These are phyloP conservation scores for Ctenicera cuprea DNA, from an alignment of 2,888 invertebrate species.

Conservation along the genomic window DNA sequence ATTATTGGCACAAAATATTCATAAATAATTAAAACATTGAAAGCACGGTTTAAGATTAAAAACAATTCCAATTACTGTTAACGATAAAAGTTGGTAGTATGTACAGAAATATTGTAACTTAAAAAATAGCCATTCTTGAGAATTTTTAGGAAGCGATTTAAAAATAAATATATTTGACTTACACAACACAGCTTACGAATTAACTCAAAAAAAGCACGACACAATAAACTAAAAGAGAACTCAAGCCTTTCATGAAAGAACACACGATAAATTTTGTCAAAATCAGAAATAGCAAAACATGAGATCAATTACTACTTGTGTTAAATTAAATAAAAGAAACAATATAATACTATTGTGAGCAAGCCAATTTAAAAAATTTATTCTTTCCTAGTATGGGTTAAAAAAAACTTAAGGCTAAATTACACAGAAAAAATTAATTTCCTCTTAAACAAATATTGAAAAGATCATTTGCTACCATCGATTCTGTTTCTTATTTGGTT, in stretches of 20 bases:
- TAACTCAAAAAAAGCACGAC: not conserved
- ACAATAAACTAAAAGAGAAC: conserved; percentile 9
- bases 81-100: no score
- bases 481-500: conserved; percentile 13
- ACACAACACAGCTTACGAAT: not conserved
- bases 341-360: not conserved
- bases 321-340: conserved; percentile 2
- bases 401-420: not conserved
- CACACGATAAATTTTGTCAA: not conserved
- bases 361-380: no score
- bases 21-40: conserved; percentile 30
- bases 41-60: conserved; percentile 6
- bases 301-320: conserved; percentile 17
- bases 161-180: conserved; percentile 11
- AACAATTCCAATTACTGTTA: not conserved
- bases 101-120: no score
- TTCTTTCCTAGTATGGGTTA: no score
- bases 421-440: not conserved
- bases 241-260: not conserved
- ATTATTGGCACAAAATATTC: conserved; percentile 7
- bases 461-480: conserved; percentile 11
- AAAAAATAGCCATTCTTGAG: no score
- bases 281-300: conserved; percentile 23
- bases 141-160: not conserved
- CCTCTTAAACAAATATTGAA: not conserved